These are phyloP conservation scores for Aptenodytes patagonicus DNA, from an alignment of 2,113 vertebrate species.

Conservation along the genomic window DNA sequence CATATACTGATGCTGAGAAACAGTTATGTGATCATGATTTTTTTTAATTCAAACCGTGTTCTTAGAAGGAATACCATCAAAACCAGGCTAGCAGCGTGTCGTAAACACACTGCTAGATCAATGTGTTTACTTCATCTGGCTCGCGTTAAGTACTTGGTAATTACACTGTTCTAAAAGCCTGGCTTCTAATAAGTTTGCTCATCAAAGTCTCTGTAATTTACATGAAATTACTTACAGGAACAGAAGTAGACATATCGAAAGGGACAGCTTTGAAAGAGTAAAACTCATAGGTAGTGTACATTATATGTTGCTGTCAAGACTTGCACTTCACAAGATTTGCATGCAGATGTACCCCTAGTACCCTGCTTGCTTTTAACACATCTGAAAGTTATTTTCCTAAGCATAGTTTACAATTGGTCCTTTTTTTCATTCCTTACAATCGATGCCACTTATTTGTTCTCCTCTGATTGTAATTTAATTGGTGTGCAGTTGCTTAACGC, in stretches of 20 bases:
- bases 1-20: not conserved
- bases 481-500: not conserved
- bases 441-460: not conserved
- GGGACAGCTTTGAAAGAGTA: not conserved
- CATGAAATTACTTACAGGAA: not conserved
- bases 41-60: not conserved
- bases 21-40: accelerated
- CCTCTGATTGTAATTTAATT: not conserved
- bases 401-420: not conserved
- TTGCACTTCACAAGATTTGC: not conserved
- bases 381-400: not conserved
- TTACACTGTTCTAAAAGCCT: not conserved
- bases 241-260: not conserved
- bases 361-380: not conserved
- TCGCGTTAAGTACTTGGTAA: not conserved
- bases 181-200: not conserved
- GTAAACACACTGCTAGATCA: not conserved
- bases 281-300: not conserved
- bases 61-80: not conserved
- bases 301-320: not conserved
- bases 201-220: not conserved
- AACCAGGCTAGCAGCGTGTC: not conserved
- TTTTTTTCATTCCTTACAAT: not conserved
- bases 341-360: not conserved
- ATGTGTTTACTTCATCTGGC: not conserved